A percentile compares a stretch with the other conserved stretches of the same genome.
Conservation (phyloP, 2,888 invertebrate genomes). For the Hyposoter dolosus region DNA sequence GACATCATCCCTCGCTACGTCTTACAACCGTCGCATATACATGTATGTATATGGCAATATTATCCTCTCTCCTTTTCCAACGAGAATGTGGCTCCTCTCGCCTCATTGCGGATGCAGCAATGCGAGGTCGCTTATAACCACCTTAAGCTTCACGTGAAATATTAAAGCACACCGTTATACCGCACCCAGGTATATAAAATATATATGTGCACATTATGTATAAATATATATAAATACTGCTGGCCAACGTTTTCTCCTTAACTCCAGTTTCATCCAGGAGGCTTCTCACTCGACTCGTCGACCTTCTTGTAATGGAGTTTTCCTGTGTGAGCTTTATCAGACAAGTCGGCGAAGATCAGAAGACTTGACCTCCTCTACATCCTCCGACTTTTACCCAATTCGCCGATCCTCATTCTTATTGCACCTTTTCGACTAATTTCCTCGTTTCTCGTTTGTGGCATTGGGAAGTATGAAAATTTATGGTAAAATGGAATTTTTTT, state of each 20-base stretch:
- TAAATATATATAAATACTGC: not conserved
- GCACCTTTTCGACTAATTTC: slow-evolving; percentile 16
- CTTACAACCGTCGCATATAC: slow-evolving; percentile 33
- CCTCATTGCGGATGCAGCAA: slow-evolving; percentile 79
- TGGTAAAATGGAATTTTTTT: not conserved
- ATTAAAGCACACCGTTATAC: slow-evolving; percentile 75
- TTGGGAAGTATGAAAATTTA: slow-evolving; percentile 24
- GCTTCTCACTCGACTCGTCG: slow-evolving; percentile 56
- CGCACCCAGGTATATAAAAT: slow-evolving; percentile 40
- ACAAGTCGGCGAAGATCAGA: slow-evolving; percentile 41
- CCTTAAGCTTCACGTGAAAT: slow-evolving; percentile 74
- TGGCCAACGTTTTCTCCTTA: slow-evolving; percentile 25
- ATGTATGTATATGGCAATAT: slow-evolving; percentile 8
- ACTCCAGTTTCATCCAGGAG: slow-evolving; percentile 60
- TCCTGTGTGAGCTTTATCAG: slow-evolving; percentile 23
- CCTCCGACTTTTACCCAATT: slow-evolving; percentile 9
- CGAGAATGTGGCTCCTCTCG: slow-evolving; percentile 63
- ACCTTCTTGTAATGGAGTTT: slow-evolving; percentile 59
- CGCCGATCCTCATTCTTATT: slow-evolving; percentile 11
- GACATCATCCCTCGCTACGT: slow-evolving; percentile 38
- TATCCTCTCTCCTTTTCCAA: slow-evolving; percentile 42
- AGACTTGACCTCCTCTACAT: slow-evolving; percentile 44
- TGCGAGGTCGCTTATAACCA: slow-evolving; percentile 76
- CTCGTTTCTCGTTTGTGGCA: not conserved
- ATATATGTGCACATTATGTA: not conserved